Evolutionary conservation across 2,113 vertebrate species (phyloP), one percentile per base, ranked within the genome.

Genomic region (Stictonetta naevosa): DNA sequence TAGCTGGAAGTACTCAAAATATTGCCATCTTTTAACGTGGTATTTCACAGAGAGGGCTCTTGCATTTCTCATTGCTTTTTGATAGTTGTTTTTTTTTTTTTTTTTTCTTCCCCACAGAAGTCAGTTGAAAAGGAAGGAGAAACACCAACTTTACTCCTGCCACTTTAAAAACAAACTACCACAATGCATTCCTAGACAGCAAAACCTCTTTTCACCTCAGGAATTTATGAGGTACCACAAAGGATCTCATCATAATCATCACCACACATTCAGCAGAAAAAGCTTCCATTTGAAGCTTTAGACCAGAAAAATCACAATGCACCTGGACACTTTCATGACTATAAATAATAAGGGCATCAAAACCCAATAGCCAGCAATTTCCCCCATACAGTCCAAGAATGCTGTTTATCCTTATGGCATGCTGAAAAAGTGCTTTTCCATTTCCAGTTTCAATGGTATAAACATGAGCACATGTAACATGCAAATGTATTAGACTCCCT

Each of bases 1-100:
- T 78, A 72, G 58, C 72, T 79, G 84, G 52, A 93, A 91, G 81
- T 69, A 92, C 85, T 92, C 90, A 85, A 97, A 94, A 75, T 42
- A 90, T 76, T 76, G 23, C 60, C 52, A 11, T 73, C 38, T 93
- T 89, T 83, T 46, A 71, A 86, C 0, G 52, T 31, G n/a, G 34
- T 18, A 9, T 62, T 95, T 80, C 60, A 80, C 31, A 46, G 62
- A 69, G 68, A 79, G 58, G 38, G 6, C 67, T 87, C 73, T 76
- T 44, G 2, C 20, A 5, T 89, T 88, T 91, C 88, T 77, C 76
- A 48, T 80, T 23, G 2, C 17, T 83, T 83, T 80, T 76, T 91
- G 33, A 53, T 59, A 44, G n/a, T 4, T 23, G n/a, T 46, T 40
- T 17, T 23, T 36, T 46, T 40, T 17, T 28, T 36, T 46, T 44